Conservation (phyloP, 2,797 vertebrate species). For the Poeciliopsis gracilis region DNA sequence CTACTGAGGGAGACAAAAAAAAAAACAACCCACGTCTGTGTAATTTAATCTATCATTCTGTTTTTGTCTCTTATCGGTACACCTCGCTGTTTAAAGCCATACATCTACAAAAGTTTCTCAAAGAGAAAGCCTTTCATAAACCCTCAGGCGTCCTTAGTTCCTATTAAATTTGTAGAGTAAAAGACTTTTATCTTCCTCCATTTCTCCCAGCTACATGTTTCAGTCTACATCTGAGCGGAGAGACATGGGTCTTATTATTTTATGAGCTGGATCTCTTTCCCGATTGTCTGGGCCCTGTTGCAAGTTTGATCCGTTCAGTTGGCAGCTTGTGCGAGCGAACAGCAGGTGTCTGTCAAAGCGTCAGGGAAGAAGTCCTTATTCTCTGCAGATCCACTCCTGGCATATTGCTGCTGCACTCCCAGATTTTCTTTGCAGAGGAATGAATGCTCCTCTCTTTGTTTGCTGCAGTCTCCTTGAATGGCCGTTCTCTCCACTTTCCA, state of each 20-base stretch:
- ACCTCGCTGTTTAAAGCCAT: background rate
- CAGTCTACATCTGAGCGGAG: constrained; percentile 17
- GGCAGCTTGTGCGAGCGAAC: constrained; percentile 10
- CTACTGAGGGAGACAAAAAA: background rate
- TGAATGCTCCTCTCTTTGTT: background rate
- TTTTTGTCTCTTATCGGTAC: background rate
- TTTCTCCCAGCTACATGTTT: background rate
- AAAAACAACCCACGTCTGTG: background rate
- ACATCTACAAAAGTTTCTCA: background rate
- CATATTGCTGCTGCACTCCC: constrained; percentile 18
- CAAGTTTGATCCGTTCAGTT: constrained; percentile 16
- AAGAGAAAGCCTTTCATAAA: constrained; percentile 5
- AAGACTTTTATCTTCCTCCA: background rate
- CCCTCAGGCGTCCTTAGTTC: constrained; percentile 8
- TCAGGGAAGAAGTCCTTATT: constrained; percentile 23
- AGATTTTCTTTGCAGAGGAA: constrained; percentile 11
- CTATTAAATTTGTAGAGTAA: constrained; percentile 1
- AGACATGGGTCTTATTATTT: constrained; percentile 19
- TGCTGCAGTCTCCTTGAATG: constrained; percentile 11
- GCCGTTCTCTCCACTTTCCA: background rate
- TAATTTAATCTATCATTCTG: background rate
- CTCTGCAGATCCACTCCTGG: constrained; percentile 31
- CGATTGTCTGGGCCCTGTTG: background rate
- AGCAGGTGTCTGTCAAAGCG: constrained; percentile 31
- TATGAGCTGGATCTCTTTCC: constrained; percentile 22